Evolutionary conservation across 2,113 vertebrate species (phyloP).

Genomic region (Seriola dumerili): DNA sequence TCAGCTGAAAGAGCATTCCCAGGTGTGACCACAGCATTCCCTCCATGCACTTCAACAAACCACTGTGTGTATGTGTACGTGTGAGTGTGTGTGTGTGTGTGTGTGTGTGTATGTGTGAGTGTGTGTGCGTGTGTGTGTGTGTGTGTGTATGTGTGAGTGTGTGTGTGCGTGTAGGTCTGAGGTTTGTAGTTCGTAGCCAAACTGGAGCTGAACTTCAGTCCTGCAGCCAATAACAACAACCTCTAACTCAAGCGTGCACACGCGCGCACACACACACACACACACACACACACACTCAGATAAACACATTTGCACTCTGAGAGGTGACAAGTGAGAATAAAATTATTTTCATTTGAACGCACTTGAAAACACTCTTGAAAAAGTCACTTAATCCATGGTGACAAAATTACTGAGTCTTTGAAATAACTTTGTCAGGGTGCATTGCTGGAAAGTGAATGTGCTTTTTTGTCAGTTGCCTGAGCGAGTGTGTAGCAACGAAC

Average conservation of each 20-base stretch:
- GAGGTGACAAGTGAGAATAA: slow-evolving; percentile 65
- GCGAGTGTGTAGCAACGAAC: not conserved
- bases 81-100: slow-evolving; percentile 38
- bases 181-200: slow-evolving; percentile 65
- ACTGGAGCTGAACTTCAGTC: slow-evolving; percentile 60
- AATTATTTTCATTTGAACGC: slow-evolving; percentile 49
- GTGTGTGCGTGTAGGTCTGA: slow-evolving; percentile 53
- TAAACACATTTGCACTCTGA: slow-evolving; percentile 66
- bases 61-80: slow-evolving; percentile 46
- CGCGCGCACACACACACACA: slow-evolving; percentile 28
- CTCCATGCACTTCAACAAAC: slow-evolving; percentile 75
- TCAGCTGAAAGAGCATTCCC: slow-evolving; percentile 76
- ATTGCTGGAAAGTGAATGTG: slow-evolving; percentile 12
- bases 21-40: slow-evolving; percentile 81
- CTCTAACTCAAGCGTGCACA: slow-evolving; percentile 31
- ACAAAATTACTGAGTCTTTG: slow-evolving; percentile 35
- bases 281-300: slow-evolving; percentile 44
- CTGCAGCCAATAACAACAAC: slow-evolving; percentile 72
- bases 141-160: slow-evolving; percentile 37
- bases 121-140: slow-evolving; percentile 43
- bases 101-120: slow-evolving; percentile 41
- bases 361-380: slow-evolving; percentile 19
- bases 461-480: slow-evolving; percentile 11
- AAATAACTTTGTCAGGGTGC: slow-evolving; percentile 30
- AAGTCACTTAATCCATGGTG: slow-evolving; percentile 34